Percentiles rank a stretch among this genome's conserved stretches.
Evolutionary conservation across 2,888 invertebrate genomes (phyloP).

Genomic region (Caenorhabditis sp.): DNA sequence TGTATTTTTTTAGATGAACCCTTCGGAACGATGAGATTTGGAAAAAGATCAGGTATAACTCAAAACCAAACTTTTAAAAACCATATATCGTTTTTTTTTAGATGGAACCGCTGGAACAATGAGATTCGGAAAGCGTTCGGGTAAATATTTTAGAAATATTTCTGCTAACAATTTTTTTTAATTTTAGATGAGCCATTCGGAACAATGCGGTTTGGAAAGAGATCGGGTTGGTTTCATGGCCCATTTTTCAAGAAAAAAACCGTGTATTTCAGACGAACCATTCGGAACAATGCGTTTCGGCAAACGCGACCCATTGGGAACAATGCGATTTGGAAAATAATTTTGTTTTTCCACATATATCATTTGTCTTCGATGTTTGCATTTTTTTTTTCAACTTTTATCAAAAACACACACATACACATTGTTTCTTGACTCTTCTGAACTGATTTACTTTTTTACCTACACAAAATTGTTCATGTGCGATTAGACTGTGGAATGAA

Average conservation of each 20-base stretch:
- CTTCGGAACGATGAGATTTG: conserved; percentile 51
- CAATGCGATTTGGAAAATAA: conserved; percentile 58
- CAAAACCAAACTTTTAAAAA: background rate
- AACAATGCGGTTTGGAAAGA: conserved; percentile 46
- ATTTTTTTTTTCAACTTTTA: conserved; percentile 7
- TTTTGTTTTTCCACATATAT: background rate
- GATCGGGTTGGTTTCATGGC: background rate
- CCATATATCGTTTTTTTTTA: background rate
- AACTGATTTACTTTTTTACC: conserved; percentile 5
- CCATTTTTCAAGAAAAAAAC: background rate
- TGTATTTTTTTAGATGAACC: conserved; percentile 11
- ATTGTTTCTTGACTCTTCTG: conserved; percentile 1
- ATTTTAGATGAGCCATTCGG: conserved; percentile 24
- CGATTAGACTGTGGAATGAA: conserved; percentile 44
- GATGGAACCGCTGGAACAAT: conserved; percentile 32
- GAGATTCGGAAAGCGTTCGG: conserved; percentile 36
- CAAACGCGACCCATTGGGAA: conserved; percentile 52
- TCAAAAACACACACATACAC: background rate
- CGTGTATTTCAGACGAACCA: conserved; percentile 14
- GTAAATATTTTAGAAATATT: background rate
- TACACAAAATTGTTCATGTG: conserved; percentile 15
- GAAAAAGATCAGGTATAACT: conserved; percentile 27
- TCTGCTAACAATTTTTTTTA: background rate
- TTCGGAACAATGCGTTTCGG: conserved; percentile 39
- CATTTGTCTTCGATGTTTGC: background rate